Percentiles rank a stretch among this genome's conserved stretches.
These are phyloP conservation scores for Plectrocnemia conspersa DNA, from an alignment of 1,140 invertebrate species.

Conservation along the genomic window DNA sequence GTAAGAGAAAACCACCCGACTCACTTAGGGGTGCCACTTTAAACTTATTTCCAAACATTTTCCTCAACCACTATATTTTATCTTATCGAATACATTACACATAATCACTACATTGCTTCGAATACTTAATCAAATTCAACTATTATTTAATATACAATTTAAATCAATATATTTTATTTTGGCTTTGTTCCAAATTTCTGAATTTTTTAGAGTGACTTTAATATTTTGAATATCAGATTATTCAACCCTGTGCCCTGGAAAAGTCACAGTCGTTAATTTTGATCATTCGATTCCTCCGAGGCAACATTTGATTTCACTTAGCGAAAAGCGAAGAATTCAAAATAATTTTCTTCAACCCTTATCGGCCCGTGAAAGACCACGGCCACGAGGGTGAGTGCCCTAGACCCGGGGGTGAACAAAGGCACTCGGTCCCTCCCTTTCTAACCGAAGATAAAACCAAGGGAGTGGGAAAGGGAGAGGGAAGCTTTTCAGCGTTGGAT, in stretches of 20 bases:
- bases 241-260: neutral
- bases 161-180: too few relatives aligned
- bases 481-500: too few relatives aligned
- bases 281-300: constrained; percentile 12
- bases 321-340: constrained; percentile 10
- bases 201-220: too few relatives aligned
- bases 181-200: neutral
- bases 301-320: constrained; percentile 25
- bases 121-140: too few relatives aligned
- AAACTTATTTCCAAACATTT: neutral
- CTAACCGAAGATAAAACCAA: neutral
- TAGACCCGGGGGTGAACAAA: neutral
- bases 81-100: neutral
- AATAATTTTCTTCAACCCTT: constrained; percentile 23
- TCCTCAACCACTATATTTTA: neutral
- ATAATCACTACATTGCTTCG: neutral
- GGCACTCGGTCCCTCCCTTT: neutral
- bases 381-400: neutral
- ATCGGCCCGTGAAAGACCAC: constrained; percentile 22
- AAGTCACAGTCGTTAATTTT: too few relatives aligned
- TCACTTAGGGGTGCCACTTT: constrained; percentile 3
- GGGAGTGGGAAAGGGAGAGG: constrained; percentile 5
- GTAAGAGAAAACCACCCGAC: constrained; percentile 14
- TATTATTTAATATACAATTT: too few relatives aligned
- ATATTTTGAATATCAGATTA: too few relatives aligned